Conservation (phyloP, 1,140 invertebrate species). For the Atta colombica region DNA sequence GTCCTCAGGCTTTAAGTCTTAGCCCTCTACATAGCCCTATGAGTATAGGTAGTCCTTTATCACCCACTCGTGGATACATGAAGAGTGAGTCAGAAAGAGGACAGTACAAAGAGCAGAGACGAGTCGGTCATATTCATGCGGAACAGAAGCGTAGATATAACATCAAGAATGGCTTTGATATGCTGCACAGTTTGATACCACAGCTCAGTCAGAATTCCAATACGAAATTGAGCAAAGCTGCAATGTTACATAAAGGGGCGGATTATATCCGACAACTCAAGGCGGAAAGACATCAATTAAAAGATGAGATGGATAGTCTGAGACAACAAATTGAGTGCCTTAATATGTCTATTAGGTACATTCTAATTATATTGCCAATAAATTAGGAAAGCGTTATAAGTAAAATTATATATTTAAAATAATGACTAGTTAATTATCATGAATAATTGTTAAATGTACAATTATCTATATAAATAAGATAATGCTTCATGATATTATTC, state of each 20-base stretch:
- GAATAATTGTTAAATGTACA: background rate
- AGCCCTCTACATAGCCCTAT: conserved; percentile 86
- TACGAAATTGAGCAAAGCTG: conserved; percentile 97
- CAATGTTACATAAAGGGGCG: conserved; percentile 98
- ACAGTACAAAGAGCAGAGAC: conserved; percentile 89
- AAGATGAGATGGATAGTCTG: conserved; percentile 96
- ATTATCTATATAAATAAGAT: conserved; percentile 38
- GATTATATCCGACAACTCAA: conserved; percentile 97
- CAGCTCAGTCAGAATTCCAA: conserved; percentile 96
- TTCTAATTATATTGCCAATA: background rate
- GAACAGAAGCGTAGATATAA: conserved; percentile 99
- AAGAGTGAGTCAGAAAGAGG: conserved; percentile 84
- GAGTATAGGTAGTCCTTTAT: conserved; percentile 84
- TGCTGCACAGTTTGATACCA: conserved; percentile 97
- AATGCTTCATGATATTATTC: conserved; percentile 55
- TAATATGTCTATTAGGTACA: conserved; percentile 95
- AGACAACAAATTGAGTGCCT: conserved; percentile 95
- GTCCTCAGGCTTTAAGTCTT: conserved; percentile 82
- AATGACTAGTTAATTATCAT: background rate
- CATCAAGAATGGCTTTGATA: conserved; percentile 99
- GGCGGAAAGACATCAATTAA: conserved; percentile 93
- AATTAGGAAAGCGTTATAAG: background rate
- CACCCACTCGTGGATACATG: conserved; percentile 79
- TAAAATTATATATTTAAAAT: conserved; percentile 5
- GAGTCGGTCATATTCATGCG: conserved; percentile 97